Evolutionary conservation across 2,888 invertebrate genomes (phyloP).

Genomic region (Drosophila mettleri): DNA sequence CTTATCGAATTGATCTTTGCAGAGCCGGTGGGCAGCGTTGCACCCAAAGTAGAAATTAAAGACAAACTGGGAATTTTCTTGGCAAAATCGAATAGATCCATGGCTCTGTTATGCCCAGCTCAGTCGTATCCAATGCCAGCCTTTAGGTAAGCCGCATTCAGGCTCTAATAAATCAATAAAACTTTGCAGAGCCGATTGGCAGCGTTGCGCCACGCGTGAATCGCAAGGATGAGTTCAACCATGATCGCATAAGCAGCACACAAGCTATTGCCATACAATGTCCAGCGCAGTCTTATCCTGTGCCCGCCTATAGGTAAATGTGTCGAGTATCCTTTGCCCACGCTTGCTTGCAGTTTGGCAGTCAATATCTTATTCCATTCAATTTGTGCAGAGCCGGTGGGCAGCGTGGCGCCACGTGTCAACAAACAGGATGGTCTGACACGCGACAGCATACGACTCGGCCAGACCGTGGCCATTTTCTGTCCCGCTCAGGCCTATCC

Average conservation of each 20-base stretch:
- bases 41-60: constrained; percentile 89
- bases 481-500: constrained; percentile 89
- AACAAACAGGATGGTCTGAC: constrained; percentile 88
- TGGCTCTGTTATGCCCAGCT: constrained; percentile 87
- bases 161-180: neutral
- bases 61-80: constrained; percentile 85
- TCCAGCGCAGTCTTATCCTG: constrained; percentile 90
- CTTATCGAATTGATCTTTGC: constrained; percentile 26
- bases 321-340: constrained; percentile 54
- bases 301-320: constrained; percentile 87
- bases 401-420: constrained; percentile 87
- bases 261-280: constrained; percentile 88
- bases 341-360: neutral
- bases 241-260: constrained; percentile 77
- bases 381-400: constrained; percentile 84
- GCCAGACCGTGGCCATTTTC: constrained; percentile 85
- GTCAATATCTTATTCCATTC: neutral
- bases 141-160: constrained; percentile 86
- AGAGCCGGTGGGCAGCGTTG: constrained; percentile 86
- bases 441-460: constrained; percentile 88
- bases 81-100: constrained; percentile 46
- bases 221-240: constrained; percentile 85
- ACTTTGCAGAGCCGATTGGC: constrained; percentile 82
- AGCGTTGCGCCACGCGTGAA: constrained; percentile 87
- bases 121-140: constrained; percentile 89